Conservation (phyloP, 2,113 vertebrate species). For the Lipophrys pholis region DNA sequence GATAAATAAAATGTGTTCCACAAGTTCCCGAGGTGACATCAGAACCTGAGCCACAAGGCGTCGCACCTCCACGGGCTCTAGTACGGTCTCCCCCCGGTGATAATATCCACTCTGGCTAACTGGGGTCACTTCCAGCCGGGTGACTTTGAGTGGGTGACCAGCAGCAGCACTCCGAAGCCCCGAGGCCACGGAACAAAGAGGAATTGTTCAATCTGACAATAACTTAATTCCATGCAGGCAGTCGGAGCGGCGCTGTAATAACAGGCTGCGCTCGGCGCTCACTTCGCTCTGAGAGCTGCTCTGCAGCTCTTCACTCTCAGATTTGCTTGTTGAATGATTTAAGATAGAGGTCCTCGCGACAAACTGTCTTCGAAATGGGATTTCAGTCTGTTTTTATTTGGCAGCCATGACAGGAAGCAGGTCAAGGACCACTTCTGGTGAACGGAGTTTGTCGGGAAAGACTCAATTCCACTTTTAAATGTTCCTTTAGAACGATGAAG, state of each 20-base stretch:
- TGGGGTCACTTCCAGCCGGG: neutral
- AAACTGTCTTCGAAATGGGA: conserved; percentile 5
- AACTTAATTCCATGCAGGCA: conserved; percentile 8
- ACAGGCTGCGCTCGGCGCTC: neutral
- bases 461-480: too few relatives aligned
- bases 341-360: neutral
- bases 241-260: neutral
- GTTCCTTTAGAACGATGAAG: too few relatives aligned
- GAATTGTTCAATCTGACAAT: neutral
- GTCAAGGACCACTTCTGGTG: neutral
- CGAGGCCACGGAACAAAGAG: neutral
- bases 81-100: too few relatives aligned
- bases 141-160: neutral
- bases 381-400: neutral
- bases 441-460: neutral
- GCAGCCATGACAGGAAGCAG: neutral
- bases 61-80: too few relatives aligned
- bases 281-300: too few relatives aligned
- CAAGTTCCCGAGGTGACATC: too few relatives aligned
- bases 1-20: too few relatives aligned
- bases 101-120: conserved; percentile 2
- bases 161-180: neutral
- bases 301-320: too few relatives aligned
- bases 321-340: conserved; percentile 4
- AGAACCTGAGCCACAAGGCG: too few relatives aligned